These are phyloP conservation scores for Anguilla anguilla DNA, from an alignment of 2,797 vertebrate species.

Conservation along the genomic window DNA sequence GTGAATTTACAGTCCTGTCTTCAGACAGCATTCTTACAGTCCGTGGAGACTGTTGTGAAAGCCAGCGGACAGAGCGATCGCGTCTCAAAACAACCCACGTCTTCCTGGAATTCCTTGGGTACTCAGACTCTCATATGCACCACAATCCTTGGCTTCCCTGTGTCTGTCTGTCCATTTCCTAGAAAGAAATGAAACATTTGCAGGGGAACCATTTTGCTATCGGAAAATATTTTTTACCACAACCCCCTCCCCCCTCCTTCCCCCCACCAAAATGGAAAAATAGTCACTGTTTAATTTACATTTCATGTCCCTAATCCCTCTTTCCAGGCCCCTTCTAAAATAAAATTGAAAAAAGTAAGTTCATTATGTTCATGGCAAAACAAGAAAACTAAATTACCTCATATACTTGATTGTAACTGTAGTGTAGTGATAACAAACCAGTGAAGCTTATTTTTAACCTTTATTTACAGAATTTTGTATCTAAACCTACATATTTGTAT, in stretches of 20 bases:
- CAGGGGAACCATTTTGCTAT: conserved; percentile 24
- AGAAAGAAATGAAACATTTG: conserved; percentile 27
- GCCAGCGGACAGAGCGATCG: conserved; percentile 2
- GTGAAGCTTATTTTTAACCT: conserved; percentile 85
- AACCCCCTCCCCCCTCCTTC: neutral
- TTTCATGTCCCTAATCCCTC: conserved; percentile 39
- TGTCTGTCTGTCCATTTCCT: conserved; percentile 40
- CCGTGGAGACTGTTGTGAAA: neutral
- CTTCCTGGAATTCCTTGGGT: conserved; percentile 50
- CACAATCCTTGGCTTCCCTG: conserved; percentile 30
- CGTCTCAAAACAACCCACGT: conserved; percentile 29
- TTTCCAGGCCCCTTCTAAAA: conserved; percentile 31
- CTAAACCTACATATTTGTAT: conserved; percentile 87
- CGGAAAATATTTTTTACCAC: conserved; percentile 22
- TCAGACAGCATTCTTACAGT: neutral
- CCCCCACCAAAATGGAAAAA: conserved; percentile 40
- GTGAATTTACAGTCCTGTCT: neutral
- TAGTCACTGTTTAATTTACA: conserved; percentile 48
- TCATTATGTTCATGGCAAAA: conserved; percentile 63
- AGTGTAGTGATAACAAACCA: conserved; percentile 80
- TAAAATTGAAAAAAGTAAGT: conserved; percentile 64
- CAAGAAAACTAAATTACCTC: conserved; percentile 81
- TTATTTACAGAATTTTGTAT: conserved; percentile 87
- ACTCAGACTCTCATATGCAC: conserved; percentile 53
- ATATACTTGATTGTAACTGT: conserved; percentile 83